Percentiles rank a stretch among this genome's conserved stretches.
Evolutionary conservation across 1,140 invertebrate species (phyloP).

Genomic region (Luehdorfia chinensis): DNA sequence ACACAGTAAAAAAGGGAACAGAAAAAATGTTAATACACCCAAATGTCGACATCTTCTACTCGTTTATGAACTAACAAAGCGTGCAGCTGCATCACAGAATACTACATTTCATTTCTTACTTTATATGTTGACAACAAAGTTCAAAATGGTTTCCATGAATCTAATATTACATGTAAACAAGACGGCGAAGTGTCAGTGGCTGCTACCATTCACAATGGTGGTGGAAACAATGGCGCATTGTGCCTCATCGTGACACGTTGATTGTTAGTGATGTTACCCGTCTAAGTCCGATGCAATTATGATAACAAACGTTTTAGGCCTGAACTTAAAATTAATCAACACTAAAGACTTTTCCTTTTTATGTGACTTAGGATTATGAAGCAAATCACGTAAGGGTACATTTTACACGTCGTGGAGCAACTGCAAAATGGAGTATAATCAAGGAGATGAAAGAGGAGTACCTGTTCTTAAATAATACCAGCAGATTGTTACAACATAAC

Average conservation of each 20-base stretch:
- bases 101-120: background rate
- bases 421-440: no score
- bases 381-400: no score
- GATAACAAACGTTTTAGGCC: conserved; percentile 12
- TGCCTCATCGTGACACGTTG: conserved; percentile 22
- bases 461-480: no score
- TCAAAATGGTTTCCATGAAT: background rate
- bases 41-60: conserved; percentile 7
- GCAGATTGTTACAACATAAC: no score
- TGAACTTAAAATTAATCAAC: background rate
- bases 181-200: conserved; percentile 17
- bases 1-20: no score
- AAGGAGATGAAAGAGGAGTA: no score
- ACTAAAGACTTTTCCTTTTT: no score
- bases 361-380: no score
- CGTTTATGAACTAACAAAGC: background rate
- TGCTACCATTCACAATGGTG: conserved; percentile 20
- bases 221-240: conserved; percentile 42
- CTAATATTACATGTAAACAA: background rate
- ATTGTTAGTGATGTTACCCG: conserved; percentile 6
- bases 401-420: no score
- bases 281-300: conserved; percentile 17
- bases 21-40: conserved; percentile 7
- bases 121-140: background rate
- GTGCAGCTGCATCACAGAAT: conserved; percentile 6